These are phyloP conservation scores for Disparrhopalites patrizii DNA, from an alignment of 2,888 invertebrate species.

Conservation along the genomic window DNA sequence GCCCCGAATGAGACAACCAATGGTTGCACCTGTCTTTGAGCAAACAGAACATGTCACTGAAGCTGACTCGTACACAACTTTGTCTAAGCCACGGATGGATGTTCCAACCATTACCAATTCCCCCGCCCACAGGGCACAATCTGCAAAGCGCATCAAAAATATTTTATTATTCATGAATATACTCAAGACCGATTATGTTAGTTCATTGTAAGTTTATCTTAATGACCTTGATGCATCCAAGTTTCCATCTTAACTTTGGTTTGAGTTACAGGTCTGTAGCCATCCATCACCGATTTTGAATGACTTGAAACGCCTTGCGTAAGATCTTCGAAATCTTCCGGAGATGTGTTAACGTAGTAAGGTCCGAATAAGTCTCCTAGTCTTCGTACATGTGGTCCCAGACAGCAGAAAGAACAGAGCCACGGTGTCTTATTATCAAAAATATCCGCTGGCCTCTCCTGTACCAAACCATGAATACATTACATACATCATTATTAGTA, in stretches of 20 bases:
- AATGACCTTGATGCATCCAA: slow-evolving; percentile 46
- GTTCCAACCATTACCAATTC: slow-evolving; percentile 39
- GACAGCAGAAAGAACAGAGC: slow-evolving; percentile 44
- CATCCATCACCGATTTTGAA: slow-evolving; percentile 5
- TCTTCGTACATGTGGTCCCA: slow-evolving; percentile 39
- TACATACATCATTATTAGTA: not conserved
- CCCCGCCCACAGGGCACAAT: slow-evolving; percentile 46
- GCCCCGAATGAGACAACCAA: slow-evolving; percentile 40
- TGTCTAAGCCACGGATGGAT: slow-evolving; percentile 38
- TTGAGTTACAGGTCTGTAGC: slow-evolving; percentile 23
- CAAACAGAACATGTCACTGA: slow-evolving; percentile 39
- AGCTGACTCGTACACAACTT: slow-evolving; percentile 36
- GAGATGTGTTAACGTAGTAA: slow-evolving; percentile 35
- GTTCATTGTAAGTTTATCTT: no score
- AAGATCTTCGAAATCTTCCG: slow-evolving; percentile 2
- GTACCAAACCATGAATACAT: not conserved
- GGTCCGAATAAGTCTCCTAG: slow-evolving; percentile 48
- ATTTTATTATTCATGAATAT: slow-evolving; percentile 5
- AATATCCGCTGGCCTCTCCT: slow-evolving; percentile 23
- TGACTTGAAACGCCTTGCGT: slow-evolving; percentile 3
- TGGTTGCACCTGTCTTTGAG: slow-evolving; percentile 38
- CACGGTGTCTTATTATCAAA: slow-evolving; percentile 42
- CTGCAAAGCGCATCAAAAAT: slow-evolving; percentile 26
- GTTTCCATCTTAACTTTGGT: slow-evolving; percentile 35
- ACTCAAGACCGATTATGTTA: no score